Percentiles rank a stretch among this genome's conserved stretches.
phyloP scores from a whole-genome alignment of 2,888 invertebrate species.

The Orgyia antiqua region DNA sequence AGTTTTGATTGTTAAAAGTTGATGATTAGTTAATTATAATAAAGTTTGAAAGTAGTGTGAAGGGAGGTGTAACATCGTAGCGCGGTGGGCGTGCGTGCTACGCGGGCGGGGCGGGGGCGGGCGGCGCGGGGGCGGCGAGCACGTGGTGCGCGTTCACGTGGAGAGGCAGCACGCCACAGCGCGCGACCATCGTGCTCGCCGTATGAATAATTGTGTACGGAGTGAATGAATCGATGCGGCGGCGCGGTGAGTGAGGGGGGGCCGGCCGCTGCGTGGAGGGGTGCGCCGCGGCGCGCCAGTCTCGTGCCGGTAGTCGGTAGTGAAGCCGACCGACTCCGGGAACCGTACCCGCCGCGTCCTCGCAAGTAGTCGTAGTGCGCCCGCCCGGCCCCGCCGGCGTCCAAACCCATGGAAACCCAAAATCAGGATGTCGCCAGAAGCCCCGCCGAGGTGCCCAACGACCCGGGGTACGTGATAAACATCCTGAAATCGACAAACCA shows the following conservation, averaged over 20 bases:
- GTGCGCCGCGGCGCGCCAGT: conserved; percentile 77
- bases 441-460: conserved; percentile 95
- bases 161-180: conserved; percentile 53
- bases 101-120: conserved; percentile 32
- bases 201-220: conserved; percentile 75
- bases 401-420: conserved; percentile 84
- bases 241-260: conserved; percentile 36
- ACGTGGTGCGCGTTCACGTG: conserved; percentile 73
- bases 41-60: no score
- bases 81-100: conserved; percentile 42
- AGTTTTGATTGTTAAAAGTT: no score
- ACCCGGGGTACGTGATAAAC: conserved; percentile 87
- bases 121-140: conserved; percentile 51
- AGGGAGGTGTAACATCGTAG: conserved; percentile 35
- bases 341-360: conserved; percentile 79
- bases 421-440: conserved; percentile 89
- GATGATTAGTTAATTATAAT: no score
- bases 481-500: conserved; percentile 23
- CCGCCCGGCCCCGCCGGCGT: conserved; percentile 63
- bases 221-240: conserved; percentile 77
- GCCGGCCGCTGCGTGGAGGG: conserved; percentile 58
- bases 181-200: conserved; percentile 62
- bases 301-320: conserved; percentile 86
- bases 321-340: conserved; percentile 81
- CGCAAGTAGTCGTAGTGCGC: conserved; percentile 80